phyloP scores from a whole-genome alignment of 2,113 vertebrate species.

The Neopipo cinnamomea region DNA sequence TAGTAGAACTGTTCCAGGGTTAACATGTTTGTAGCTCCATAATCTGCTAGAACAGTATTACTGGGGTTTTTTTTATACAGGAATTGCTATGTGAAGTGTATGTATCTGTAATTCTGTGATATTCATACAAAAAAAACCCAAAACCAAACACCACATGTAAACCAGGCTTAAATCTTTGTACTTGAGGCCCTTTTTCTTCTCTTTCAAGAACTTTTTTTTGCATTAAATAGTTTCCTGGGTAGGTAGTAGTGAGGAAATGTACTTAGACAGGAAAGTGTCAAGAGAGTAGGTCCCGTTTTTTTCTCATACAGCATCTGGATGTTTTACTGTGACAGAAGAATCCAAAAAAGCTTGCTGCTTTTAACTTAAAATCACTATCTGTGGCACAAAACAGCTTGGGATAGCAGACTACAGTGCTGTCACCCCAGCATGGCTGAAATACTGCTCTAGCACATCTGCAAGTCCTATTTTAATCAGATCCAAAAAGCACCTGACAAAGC shows the following conservation, averaged over 20 bases:
- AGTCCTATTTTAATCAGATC: not conserved
- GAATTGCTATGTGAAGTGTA: fast-evolving
- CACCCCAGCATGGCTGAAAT: not conserved
- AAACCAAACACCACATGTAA: fast-evolving
- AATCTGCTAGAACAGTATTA: not conserved
- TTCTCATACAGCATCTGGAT: not conserved
- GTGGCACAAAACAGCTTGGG: not conserved
- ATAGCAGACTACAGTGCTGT: not conserved
- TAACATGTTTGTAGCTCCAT: not conserved
- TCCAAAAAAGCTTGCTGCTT: not conserved
- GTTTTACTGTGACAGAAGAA: not conserved
- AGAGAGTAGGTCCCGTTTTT: not conserved
- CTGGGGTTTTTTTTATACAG: not conserved
- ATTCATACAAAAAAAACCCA: not conserved
- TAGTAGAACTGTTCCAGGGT: not conserved
- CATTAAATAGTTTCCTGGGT: not conserved
- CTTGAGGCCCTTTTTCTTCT: not conserved
- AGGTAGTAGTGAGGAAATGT: not conserved
- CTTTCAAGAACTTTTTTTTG: not conserved
- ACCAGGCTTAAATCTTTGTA: not conserved
- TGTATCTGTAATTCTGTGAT: not conserved
- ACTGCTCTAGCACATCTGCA: not conserved
- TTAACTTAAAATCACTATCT: not conserved
- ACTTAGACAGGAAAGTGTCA: not conserved
- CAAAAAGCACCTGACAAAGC: not conserved